phyloP scores from a whole-genome alignment of 2,113 vertebrate genomes.

The Aptenodytes patagonicus region DNA sequence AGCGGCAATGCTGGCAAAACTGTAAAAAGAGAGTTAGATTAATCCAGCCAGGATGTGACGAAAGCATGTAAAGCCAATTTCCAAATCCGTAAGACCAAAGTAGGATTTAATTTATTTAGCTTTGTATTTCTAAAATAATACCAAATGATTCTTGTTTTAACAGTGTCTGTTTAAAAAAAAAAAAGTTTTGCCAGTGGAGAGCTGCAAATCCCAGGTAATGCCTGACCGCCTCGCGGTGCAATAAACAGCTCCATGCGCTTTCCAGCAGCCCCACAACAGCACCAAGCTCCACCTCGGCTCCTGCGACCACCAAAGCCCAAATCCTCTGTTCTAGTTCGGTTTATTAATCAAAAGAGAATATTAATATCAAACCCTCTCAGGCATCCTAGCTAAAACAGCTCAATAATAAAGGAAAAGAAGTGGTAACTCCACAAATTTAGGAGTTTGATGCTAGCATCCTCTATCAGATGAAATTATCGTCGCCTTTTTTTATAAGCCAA shows the following conservation, averaged over 20 bases:
- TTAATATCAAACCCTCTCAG: background rate
- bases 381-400: background rate
- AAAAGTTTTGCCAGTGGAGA: background rate
- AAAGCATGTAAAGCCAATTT: constrained; percentile 49
- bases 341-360: background rate
- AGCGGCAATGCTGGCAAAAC: background rate
- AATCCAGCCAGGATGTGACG: constrained; percentile 1
- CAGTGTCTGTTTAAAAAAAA: background rate
- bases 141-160: constrained; percentile 10
- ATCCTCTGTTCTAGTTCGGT: background rate
- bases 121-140: constrained; percentile 22
- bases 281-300: background rate
- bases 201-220: background rate
- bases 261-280: background rate
- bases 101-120: constrained; percentile 15
- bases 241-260: background rate
- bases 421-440: background rate
- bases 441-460: background rate
- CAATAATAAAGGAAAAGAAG: background rate
- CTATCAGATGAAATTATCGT: background rate
- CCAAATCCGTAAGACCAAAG: background rate
- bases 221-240: background rate
- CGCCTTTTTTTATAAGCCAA: background rate
- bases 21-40: background rate
- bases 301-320: background rate